Conservation (phyloP, 2,113 vertebrate species). For the Gracilinanus agilis region DNA sequence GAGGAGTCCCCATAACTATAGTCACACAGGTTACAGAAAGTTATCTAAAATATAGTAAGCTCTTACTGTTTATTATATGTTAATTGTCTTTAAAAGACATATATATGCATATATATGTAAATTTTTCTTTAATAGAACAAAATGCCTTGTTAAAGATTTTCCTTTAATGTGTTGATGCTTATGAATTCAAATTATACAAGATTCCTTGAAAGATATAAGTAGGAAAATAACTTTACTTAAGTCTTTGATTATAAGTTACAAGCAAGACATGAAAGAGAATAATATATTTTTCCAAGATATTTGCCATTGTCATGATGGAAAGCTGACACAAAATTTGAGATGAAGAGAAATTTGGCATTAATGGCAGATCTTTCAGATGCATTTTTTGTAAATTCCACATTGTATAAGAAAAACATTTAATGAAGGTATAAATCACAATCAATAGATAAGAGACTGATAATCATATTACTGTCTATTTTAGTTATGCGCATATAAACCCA, state of each 20-base stretch:
- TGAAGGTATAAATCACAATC: neutral
- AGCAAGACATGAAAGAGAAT: neutral
- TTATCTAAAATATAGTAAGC: neutral
- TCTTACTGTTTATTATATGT: neutral
- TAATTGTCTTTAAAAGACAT: neutral
- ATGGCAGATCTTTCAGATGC: neutral
- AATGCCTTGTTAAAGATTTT: neutral
- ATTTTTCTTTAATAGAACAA: neutral
- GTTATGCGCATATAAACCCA: neutral
- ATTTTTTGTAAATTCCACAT: neutral
- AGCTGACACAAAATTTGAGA: too few species aligned
- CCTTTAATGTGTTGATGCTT: too few species aligned
- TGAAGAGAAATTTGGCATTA: too few species aligned
- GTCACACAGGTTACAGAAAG: neutral
- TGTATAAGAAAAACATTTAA: conserved; percentile 15
- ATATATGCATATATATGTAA: too few species aligned
- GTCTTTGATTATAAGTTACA: neutral
- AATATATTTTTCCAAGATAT: neutral
- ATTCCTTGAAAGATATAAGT: neutral
- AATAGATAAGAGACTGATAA: neutral
- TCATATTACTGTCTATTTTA: neutral
- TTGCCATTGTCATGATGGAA: too few species aligned
- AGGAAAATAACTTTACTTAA: neutral
- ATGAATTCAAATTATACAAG: too few species aligned
- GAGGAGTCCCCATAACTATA: neutral